Conservation (phyloP, 35 echinoderm and acorn worm species). For the Chiridota heheva region DNA sequence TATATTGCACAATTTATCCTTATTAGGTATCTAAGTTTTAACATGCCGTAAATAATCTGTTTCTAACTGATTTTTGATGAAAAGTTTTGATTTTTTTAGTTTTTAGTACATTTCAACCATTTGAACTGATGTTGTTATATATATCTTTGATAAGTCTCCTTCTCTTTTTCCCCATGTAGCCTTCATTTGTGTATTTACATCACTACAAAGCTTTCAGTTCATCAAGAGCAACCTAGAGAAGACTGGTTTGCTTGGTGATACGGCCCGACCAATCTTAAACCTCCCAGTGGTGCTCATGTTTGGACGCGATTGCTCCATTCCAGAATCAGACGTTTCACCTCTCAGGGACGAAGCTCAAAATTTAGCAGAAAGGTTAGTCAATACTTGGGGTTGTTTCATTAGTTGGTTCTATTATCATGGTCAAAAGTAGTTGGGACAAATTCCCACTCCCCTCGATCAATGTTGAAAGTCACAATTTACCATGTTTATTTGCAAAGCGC, state of each 20-base stretch:
- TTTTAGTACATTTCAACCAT: background rate
- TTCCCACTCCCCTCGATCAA: too few species aligned
- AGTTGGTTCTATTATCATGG: too few species aligned
- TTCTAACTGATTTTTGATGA: too few species aligned
- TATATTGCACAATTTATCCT: too few species aligned
- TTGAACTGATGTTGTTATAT: background rate
- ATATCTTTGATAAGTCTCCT: background rate
- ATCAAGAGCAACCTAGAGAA: constrained; percentile 59
- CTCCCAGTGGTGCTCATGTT: constrained; percentile 80
- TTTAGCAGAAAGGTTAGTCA: constrained; percentile 57
- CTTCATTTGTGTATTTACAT: constrained; percentile 88
- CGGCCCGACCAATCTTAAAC: constrained; percentile 43
- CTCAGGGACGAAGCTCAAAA: constrained; percentile 44
- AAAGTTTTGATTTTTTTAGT: constrained; percentile 5
- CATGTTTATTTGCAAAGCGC: too few species aligned
- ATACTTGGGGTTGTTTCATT: background rate
- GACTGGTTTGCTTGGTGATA: constrained; percentile 50
- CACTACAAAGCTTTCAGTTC: constrained; percentile 66
- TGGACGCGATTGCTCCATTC: constrained; percentile 63
- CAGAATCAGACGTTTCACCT: constrained; percentile 64
- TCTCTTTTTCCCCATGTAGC: constrained; percentile 24
- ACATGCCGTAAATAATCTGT: too few species aligned
- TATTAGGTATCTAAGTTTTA: too few species aligned
- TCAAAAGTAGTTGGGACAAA: too few species aligned
- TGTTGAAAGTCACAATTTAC: too few species aligned